Percentiles rank a stretch among this genome's conserved stretches.
Conservation (phyloP, 2,888 invertebrate species). For the Plemyria rubiginata region DNA sequence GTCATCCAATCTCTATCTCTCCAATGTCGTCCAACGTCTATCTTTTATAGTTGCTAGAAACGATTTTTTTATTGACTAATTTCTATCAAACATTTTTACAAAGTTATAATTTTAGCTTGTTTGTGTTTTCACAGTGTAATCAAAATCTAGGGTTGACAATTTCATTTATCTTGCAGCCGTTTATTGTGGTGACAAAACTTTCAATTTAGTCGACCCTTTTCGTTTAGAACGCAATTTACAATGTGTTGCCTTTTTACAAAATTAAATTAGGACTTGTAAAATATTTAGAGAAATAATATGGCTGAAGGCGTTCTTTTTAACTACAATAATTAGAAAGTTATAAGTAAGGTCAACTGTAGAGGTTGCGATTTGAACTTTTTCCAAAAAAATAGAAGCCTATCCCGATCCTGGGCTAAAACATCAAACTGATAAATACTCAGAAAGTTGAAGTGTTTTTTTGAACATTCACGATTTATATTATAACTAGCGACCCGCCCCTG, state of each 20-base stretch:
- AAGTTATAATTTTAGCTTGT: no score
- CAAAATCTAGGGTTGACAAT: conserved; percentile 1
- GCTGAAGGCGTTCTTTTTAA: conserved; percentile 9
- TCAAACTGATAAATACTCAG: no score
- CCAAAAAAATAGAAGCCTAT: no score
- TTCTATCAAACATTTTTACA: no score
- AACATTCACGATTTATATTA: no score
- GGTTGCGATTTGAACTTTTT: neutral
- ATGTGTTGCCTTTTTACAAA: conserved; percentile 12
- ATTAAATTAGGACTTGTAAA: conserved; percentile 22
- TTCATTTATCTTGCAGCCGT: conserved; percentile 7
- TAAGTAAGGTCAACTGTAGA: conserved; percentile 1
- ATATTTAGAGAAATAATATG: conserved; percentile 31
- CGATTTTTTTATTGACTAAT: no score
- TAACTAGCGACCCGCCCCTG: no score
- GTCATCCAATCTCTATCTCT: no score
- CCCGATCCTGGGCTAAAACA: no score
- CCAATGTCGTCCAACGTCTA: no score
- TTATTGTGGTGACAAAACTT: conserved; percentile 18
- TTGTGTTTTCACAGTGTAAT: neutral
- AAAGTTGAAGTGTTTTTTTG: no score
- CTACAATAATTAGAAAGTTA: conserved; percentile 2
- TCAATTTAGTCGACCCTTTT: conserved; percentile 22
- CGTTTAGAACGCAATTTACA: conserved; percentile 19
- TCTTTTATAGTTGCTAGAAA: no score